phyloP scores from a whole-genome alignment of 2,888 invertebrate genomes.

The Tachystola acroxantha region DNA sequence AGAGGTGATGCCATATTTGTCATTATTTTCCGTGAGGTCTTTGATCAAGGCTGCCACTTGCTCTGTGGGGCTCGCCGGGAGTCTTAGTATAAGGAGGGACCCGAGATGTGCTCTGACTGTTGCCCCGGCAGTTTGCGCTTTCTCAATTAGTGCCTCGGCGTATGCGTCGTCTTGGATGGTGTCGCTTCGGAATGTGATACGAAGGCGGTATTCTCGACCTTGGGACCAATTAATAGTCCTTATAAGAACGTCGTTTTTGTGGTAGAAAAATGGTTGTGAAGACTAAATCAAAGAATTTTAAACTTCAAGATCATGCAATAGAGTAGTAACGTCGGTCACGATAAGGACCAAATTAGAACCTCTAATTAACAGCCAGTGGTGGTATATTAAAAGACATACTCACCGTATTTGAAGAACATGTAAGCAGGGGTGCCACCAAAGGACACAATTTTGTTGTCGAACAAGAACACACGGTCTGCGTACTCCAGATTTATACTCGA shows the following conservation, averaged over 20 bases:
- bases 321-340: too few relatives aligned
- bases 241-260: too few relatives aligned
- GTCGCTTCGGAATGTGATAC: conserved; percentile 40
- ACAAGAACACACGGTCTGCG: conserved; percentile 54
- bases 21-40: conserved; percentile 33
- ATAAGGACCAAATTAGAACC: too few relatives aligned
- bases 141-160: conserved; percentile 26
- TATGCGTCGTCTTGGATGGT: conserved; percentile 20
- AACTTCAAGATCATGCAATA: too few relatives aligned
- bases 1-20: conserved; percentile 41
- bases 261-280: too few relatives aligned
- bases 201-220: conserved; percentile 47
- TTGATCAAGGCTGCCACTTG: conserved; percentile 39
- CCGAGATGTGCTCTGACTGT: conserved; percentile 50
- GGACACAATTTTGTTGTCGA: conserved; percentile 41
- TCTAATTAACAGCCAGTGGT: too few relatives aligned
- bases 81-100: conserved; percentile 45
- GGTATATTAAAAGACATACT: too few relatives aligned
- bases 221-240: background rate
- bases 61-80: conserved; percentile 46
- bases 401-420: conserved; percentile 62
- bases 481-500: conserved; percentile 42
- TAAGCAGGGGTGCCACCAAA: conserved; percentile 65
- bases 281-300: too few relatives aligned
- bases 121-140: conserved; percentile 35